Base-by-base conservation (phyloP, 2,888 invertebrate species). In the Helobdella robusta region DNA sequence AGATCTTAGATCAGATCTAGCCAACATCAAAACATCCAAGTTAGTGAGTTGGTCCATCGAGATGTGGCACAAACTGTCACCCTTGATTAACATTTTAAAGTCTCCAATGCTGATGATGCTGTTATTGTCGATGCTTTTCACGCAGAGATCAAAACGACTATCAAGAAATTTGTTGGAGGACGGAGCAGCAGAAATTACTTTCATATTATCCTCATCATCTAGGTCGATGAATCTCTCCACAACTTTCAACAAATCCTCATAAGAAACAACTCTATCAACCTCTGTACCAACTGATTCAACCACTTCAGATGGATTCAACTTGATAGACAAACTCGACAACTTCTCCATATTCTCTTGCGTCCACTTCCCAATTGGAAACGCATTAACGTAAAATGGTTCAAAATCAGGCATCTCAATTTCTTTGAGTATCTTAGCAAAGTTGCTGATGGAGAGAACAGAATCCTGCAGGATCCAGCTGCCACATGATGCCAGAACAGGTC, bases 361-460 rank as follows among this genome's bases (percentile, higher is more conserved):
- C 62, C 62, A 62, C 30, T 62, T 62, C 20, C 62, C 62, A 2
- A 62, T 20, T 8, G 48, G 30, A 34, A 20, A 62, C 20, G 62
- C 46, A 35, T 62, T 62, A 34, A 62, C 44, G 34, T 50, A 62
- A 23, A 62, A 62, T 4, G 62, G 62, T 20, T 62, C 62, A 30
- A 62, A 62, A 30, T 62, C 62, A 2, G 62, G 62, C 62, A 62
- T 62, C 32, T 62, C 62, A 32, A 62, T n/a, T 11, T 62, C 62
- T 32, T 62, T 62, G 62, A 62, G 62, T 11, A 62, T 44, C 30
- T 44, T 46, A n/a, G 50, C 44, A 18, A 62, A 28, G 25, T 62
- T 50, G 2, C 23, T n/a, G 18, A 62, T 50, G 28, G 20, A 20
- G 32, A 62, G 50, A 25, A 46, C 32, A 18, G 32, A 48, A n/a